These are phyloP conservation scores for Germaria angustata DNA, from an alignment of 2,888 invertebrate genomes.

Conservation along the genomic window DNA sequence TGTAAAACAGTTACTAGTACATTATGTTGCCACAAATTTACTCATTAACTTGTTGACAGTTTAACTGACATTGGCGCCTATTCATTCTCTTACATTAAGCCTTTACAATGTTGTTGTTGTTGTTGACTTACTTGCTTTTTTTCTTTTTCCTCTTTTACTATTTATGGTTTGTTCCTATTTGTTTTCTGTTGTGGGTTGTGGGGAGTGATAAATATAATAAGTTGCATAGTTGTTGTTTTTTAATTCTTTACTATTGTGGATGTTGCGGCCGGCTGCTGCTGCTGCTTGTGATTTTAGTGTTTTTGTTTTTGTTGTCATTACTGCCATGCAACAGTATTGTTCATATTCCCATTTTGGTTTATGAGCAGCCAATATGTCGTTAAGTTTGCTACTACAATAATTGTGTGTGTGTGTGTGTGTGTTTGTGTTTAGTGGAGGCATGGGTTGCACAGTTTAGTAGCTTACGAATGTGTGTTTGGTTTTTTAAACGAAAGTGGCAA, in stretches of 20 bases:
- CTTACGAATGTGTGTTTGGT: not conserved
- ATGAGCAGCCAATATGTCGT: conserved; percentile 62
- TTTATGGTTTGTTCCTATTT: conserved; percentile 34
- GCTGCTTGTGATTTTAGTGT: not conserved
- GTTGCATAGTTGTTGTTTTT: conserved; percentile 22
- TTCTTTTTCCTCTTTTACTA: conserved; percentile 4
- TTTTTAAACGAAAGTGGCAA: conserved; percentile 52
- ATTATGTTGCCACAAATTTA: conserved; percentile 66
- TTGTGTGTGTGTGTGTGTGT: not conserved
- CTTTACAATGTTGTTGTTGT: conserved; percentile 8
- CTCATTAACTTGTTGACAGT: conserved; percentile 68
- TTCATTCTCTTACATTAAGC: conserved; percentile 52
- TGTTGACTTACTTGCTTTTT: not conserved
- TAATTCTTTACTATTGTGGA: not conserved
- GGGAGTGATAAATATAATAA: conserved; percentile 55
- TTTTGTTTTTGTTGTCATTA: conserved; percentile 19
- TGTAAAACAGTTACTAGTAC: conserved; percentile 53
- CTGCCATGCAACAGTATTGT: conserved; percentile 25
- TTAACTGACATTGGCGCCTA: conserved; percentile 67
- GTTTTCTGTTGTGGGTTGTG: conserved; percentile 36
- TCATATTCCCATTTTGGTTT: conserved; percentile 57
- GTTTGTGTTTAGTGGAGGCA: not conserved
- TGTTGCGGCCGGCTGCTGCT: conserved; percentile 20
- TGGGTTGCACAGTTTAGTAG: not conserved
- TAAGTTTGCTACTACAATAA: conserved; percentile 9